These are phyloP conservation scores for Coptodon bakossiorum DNA, from an alignment of 2,113 vertebrate genomes.

Conservation along the genomic window DNA sequence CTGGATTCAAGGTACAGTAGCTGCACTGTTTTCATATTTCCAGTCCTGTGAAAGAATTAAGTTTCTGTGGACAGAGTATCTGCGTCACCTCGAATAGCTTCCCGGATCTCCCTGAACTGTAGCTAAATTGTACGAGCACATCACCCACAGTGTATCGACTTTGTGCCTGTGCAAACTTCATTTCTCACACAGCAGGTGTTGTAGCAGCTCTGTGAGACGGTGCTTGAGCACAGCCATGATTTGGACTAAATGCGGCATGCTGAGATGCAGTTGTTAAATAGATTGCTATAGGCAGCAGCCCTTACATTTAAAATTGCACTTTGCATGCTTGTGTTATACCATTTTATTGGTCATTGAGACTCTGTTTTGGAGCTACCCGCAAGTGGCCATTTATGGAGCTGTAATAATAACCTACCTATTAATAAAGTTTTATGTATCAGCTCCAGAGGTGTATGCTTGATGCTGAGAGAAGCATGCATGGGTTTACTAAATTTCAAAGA, in stretches of 20 bases:
- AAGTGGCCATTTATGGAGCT: background rate
- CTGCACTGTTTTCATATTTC: background rate
- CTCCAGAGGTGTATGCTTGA: accelerated
- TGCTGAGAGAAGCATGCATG: accelerated
- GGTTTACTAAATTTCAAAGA: background rate
- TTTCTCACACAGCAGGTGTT: background rate
- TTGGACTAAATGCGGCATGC: background rate
- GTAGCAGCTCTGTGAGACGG: background rate
- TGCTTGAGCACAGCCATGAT: background rate
- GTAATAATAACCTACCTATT: background rate
- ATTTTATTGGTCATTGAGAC: background rate
- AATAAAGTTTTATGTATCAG: background rate
- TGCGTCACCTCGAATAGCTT: background rate
- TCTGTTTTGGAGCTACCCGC: background rate
- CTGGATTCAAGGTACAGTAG: constrained; percentile 84
- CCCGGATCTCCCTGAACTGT: background rate
- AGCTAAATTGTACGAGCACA: background rate
- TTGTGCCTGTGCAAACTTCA: background rate
- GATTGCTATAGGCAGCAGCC: background rate
- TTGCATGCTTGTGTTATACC: background rate
- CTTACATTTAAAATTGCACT: background rate
- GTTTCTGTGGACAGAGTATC: background rate
- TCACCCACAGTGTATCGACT: background rate
- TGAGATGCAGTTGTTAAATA: background rate
- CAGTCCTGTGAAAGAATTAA: background rate